Percentiles rank a stretch among this genome's conserved stretches.
These are phyloP conservation scores for Philopedon plagiatum DNA, from an alignment of 2,888 invertebrate species.

Conservation along the genomic window DNA sequence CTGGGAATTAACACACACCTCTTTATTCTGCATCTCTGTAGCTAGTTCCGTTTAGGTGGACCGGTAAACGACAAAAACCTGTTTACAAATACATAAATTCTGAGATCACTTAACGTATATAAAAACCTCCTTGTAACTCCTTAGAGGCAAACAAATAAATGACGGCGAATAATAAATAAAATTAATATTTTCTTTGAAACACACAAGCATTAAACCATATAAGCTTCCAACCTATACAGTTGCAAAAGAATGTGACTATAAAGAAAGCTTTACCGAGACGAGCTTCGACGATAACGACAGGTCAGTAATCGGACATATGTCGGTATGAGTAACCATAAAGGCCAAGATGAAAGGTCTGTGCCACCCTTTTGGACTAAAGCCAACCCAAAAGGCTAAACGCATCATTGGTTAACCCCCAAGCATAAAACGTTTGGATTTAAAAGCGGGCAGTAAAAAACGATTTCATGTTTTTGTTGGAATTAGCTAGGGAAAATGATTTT, in stretches of 20 bases:
- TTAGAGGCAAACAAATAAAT: too few relatives aligned
- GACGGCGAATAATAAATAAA: too few relatives aligned
- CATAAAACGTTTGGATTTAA: constrained; percentile 21
- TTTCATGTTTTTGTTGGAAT: constrained; percentile 4
- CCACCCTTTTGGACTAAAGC: constrained; percentile 38
- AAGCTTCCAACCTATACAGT: not conserved
- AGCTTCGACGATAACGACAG: constrained; percentile 39
- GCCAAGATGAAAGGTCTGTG: constrained; percentile 40
- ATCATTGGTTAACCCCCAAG: constrained; percentile 14
- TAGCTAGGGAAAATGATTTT: not conserved
- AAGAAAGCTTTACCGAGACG: constrained; percentile 12
- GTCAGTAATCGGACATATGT: constrained; percentile 47
- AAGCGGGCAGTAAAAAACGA: not conserved
- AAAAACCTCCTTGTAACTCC: too few relatives aligned
- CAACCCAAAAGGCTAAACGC: constrained; percentile 41
- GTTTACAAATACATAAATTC: too few relatives aligned
- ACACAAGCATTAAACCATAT: not conserved
- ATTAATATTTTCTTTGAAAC: not conserved
- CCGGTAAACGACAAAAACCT: too few relatives aligned
- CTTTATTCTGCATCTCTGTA: too few relatives aligned
- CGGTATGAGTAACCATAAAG: constrained; percentile 46
- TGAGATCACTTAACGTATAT: too few relatives aligned
- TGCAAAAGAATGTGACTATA: not conserved
- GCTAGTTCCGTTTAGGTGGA: too few relatives aligned
- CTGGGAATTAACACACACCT: too few relatives aligned